Evolutionary conservation across 2,113 vertebrate species (phyloP).

Genomic region (Mastomys natalensis): DNA sequence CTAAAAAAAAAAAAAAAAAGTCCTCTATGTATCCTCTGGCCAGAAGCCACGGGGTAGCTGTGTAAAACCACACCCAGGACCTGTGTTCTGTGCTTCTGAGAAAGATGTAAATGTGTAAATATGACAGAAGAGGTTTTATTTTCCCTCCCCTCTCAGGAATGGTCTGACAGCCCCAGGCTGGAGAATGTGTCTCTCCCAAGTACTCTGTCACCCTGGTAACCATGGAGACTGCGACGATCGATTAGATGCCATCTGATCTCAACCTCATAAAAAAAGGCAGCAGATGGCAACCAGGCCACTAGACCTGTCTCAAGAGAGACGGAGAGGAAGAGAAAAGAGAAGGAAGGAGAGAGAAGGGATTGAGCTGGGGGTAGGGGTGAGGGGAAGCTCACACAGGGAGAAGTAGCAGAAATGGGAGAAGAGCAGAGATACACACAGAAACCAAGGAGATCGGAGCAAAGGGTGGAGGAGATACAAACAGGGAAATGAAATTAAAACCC

Average conservation of each 20-base stretch:
- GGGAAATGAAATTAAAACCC: not conserved
- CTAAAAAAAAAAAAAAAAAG: constrained; percentile 60
- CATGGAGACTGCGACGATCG: constrained; percentile 93
- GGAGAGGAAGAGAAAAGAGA: constrained; percentile 66
- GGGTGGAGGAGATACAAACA: not conserved
- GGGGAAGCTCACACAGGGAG: not conserved
- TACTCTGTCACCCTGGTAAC: constrained; percentile 93
- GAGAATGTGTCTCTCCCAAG: constrained; percentile 89
- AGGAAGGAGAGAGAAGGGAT: constrained; percentile 76
- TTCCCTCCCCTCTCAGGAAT: constrained; percentile 82
- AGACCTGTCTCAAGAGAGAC: constrained; percentile 88
- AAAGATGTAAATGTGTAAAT: constrained; percentile 83
- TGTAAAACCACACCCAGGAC: constrained; percentile 60
- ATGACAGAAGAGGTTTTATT: constrained; percentile 80
- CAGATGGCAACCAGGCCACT: constrained; percentile 92
- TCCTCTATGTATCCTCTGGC: constrained; percentile 64
- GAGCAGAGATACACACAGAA: constrained; percentile 18
- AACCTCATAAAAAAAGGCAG: constrained; percentile 92
- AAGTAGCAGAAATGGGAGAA: constrained; percentile 59
- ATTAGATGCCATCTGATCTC: constrained; percentile 94
- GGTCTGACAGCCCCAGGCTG: constrained; percentile 89
- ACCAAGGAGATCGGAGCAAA: not conserved
- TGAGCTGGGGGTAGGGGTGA: constrained; percentile 15
- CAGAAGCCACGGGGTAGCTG: constrained; percentile 68
- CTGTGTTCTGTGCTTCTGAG: constrained; percentile 68